These are phyloP conservation scores for Ploceus nigricollis DNA, from an alignment of 2,113 vertebrate genomes.

Conservation along the genomic window DNA sequence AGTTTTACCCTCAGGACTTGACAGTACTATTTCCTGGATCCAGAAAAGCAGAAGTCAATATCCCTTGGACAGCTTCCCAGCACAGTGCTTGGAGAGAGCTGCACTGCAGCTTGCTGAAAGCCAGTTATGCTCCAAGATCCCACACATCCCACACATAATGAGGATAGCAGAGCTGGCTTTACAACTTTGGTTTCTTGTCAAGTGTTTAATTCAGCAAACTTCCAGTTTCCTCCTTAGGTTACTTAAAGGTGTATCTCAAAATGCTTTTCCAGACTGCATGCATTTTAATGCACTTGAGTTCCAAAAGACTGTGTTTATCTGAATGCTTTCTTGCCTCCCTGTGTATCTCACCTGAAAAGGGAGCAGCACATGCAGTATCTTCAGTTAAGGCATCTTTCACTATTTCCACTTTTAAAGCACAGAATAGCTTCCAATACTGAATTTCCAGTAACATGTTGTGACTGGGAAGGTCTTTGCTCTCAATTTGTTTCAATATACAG, in stretches of 20 bases:
- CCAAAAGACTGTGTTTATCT: background rate
- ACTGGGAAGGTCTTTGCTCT: background rate
- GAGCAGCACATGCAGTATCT: background rate
- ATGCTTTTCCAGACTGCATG: background rate
- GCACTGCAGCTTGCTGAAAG: background rate
- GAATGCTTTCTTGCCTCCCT: background rate
- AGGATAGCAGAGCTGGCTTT: background rate
- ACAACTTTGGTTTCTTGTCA: background rate
- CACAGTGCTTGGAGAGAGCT: background rate
- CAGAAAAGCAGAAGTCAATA: constrained; percentile 43
- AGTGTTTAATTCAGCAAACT: background rate
- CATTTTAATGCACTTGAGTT: background rate
- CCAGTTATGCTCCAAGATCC: background rate
- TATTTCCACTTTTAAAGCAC: background rate
- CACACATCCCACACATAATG: background rate
- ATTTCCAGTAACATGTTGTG: background rate
- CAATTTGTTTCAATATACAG: background rate
- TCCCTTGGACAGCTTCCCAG: constrained; percentile 42
- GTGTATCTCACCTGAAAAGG: background rate
- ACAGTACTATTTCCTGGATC: constrained; percentile 39
- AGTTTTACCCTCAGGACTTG: constrained; percentile 43
- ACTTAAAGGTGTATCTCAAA: background rate
- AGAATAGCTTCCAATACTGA: background rate
- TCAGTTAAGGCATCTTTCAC: background rate
- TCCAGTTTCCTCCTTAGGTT: background rate